Conservation (phyloP, 2,888 invertebrate genomes). For the Tinea trinotella region DNA sequence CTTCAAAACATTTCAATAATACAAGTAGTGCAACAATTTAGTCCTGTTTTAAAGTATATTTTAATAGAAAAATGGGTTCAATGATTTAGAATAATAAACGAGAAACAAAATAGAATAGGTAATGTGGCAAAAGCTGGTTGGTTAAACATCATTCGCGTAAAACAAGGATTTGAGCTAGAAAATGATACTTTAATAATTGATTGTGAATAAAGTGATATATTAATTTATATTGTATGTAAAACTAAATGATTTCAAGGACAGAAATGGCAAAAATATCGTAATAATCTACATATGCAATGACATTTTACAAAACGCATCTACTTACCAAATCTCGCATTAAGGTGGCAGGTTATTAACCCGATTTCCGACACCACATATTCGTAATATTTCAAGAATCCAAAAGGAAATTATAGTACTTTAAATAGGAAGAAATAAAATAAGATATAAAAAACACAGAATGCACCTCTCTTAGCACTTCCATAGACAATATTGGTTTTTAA, state of each 20-base stretch:
- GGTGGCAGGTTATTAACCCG: neutral
- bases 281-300: too few species aligned
- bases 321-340: slow-evolving; percentile 14
- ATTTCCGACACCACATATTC: neutral
- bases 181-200: too few species aligned
- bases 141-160: too few species aligned
- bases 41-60: too few species aligned
- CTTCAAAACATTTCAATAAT: too few species aligned
- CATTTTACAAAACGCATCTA: neutral
- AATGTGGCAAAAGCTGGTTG: neutral
- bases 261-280: slow-evolving; percentile 13
- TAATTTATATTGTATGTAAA: too few species aligned
- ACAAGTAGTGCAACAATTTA: too few species aligned
- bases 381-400: neutral
- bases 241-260: slow-evolving; percentile 2
- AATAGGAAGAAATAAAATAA: neutral
- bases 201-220: too few species aligned
- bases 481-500: slow-evolving; percentile 2
- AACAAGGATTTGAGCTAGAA: too few species aligned
- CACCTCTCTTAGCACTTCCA: neutral
- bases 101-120: neutral
- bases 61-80: too few species aligned
- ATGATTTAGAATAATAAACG: neutral
- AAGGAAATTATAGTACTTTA: neutral
- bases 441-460: neutral